These are phyloP conservation scores for Gouania willdenowi DNA, from an alignment of 2,797 vertebrate genomes.

Conservation along the genomic window DNA sequence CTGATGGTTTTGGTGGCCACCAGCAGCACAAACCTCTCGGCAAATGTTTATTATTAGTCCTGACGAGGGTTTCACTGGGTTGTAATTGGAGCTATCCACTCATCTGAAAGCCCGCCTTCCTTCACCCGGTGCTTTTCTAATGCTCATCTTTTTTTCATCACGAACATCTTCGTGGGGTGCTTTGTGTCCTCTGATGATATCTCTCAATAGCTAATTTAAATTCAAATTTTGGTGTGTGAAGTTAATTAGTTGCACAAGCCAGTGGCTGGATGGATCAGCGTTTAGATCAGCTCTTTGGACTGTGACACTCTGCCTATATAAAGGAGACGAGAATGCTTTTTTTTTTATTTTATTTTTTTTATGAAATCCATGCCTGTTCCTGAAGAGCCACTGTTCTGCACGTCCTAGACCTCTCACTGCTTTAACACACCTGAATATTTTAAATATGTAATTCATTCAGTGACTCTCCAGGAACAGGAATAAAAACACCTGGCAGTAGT, in stretches of 20 bases:
- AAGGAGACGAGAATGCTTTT: conserved; percentile 22
- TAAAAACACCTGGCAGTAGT: too few species aligned
- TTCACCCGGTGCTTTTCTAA: conserved; percentile 64
- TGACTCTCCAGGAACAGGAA: too few species aligned
- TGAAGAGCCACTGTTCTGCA: too few species aligned
- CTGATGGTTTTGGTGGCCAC: conserved; percentile 62
- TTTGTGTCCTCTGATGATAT: conserved; percentile 72
- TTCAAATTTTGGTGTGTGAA: conserved; percentile 74
- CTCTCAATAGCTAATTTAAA: conserved; percentile 76
- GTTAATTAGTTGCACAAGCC: conserved; percentile 75
- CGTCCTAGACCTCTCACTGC: too few species aligned
- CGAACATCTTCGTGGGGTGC: conserved; percentile 67
- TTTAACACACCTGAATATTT: too few species aligned
- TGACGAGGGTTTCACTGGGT: conserved; percentile 74
- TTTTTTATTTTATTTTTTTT: conserved; percentile 24
- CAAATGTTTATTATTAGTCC: conserved; percentile 79
- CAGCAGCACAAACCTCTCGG: conserved; percentile 67
- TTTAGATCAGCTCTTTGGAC: conserved; percentile 61
- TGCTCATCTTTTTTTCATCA: conserved; percentile 62
- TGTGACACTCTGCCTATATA: conserved; percentile 50
- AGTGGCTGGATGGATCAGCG: conserved; percentile 56
- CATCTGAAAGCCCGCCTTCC: conserved; percentile 67
- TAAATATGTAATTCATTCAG: too few species aligned
- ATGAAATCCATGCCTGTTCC: too few species aligned
- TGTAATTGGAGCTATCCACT: conserved; percentile 76